Evolutionary conservation across 2,113 vertebrate genomes (phyloP).

Genomic region (Oryzias celebensis): DNA sequence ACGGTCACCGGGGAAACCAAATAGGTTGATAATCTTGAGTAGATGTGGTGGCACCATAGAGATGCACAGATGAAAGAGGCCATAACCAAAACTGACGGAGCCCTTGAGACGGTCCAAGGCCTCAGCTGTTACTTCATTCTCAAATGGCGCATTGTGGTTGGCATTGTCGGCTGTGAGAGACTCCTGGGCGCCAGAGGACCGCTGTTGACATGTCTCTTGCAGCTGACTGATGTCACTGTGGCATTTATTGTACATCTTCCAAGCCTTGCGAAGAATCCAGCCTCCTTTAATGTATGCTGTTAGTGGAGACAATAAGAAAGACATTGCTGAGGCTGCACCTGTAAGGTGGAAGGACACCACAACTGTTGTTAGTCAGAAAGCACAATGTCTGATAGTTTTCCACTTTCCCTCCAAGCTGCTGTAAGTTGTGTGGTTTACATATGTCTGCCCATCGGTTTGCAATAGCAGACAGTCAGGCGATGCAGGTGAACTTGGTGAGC

Average conservation of each 20-base stretch:
- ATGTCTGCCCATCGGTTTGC: background rate
- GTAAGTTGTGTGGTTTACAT: background rate
- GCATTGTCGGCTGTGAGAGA: conserved; percentile 84
- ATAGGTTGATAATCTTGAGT: conserved; percentile 98
- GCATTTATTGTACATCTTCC: conserved; percentile 99
- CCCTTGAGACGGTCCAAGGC: conserved; percentile 95
- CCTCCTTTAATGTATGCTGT: conserved; percentile 98
- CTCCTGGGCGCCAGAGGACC: conserved; percentile 79
- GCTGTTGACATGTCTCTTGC: conserved; percentile 86
- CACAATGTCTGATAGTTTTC: too few species aligned
- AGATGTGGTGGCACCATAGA: conserved; percentile 99
- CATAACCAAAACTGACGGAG: conserved; percentile 98
- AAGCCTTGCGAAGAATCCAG: conserved; percentile 98
- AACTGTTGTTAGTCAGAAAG: background rate
- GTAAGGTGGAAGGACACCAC: background rate
- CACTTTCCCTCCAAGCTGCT: background rate
- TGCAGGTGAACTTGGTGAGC: too few species aligned
- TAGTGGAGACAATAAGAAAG: conserved; percentile 10
- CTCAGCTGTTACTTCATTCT: conserved; percentile 87
- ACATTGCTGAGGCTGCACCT: too few species aligned
- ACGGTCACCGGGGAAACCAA: conserved; percentile 98
- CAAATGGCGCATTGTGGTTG: conserved; percentile 88
- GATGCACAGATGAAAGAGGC: conserved; percentile 99
- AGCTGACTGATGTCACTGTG: conserved; percentile 95
- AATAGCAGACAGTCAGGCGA: too few species aligned